A percentile compares a stretch with the other conserved stretches of the same genome.
Evolutionary conservation across 2,797 vertebrate genomes (phyloP).

Genomic region (Muscicapa striata): DNA sequence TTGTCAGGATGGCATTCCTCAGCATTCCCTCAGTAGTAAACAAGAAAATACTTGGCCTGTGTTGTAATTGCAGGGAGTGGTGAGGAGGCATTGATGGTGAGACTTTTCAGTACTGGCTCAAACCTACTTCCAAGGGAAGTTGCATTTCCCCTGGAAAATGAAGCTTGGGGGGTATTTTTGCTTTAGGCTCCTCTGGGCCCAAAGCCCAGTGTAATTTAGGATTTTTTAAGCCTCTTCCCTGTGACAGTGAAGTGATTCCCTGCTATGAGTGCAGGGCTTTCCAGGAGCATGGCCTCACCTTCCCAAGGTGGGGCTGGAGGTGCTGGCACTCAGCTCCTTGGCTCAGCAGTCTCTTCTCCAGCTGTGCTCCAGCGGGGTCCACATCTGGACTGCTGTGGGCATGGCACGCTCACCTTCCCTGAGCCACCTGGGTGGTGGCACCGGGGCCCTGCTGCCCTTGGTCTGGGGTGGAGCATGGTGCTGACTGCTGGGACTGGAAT

Average conservation of each 20-base stretch:
- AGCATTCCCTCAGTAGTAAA: not conserved
- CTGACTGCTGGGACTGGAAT: not conserved
- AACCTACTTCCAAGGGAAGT: not conserved
- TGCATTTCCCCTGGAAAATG: not conserved
- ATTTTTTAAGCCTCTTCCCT: not conserved
- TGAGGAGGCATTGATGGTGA: not conserved
- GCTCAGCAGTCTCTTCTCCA: not conserved
- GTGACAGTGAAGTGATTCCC: not conserved
- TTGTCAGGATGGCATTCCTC: slow-evolving; percentile 33
- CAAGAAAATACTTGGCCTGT: not conserved
- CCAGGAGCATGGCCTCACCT: not conserved
- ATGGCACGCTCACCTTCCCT: not conserved
- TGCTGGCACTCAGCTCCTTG: not conserved
- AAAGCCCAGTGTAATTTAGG: not conserved
- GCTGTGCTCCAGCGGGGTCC: not conserved
- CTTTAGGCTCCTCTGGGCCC: not conserved
- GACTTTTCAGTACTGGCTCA: not conserved
- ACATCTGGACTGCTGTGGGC: not conserved
- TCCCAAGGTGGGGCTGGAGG: not conserved
- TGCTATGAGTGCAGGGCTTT: not conserved
- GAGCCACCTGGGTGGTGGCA: accelerated
- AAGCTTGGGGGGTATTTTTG: not conserved
- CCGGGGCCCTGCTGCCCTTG: not conserved
- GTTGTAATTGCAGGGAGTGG: not conserved
- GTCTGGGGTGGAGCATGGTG: accelerated